Percentiles rank a stretch among this genome's conserved stretches.
These are phyloP conservation scores for Lophochroa leadbeateri DNA, from an alignment of 2,113 vertebrate species.

Conservation along the genomic window DNA sequence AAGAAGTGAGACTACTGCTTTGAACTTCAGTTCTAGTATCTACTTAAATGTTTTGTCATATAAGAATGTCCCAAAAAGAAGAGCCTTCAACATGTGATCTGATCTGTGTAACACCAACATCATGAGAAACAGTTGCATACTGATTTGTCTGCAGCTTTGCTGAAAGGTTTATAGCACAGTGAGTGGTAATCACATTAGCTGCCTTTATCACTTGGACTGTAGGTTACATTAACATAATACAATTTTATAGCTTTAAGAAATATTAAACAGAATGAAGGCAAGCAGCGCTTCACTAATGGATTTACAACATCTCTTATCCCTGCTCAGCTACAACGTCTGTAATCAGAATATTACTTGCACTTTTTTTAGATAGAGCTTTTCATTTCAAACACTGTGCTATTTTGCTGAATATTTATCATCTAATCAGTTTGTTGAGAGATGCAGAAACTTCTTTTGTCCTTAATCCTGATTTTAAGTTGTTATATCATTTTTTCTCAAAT, in stretches of 20 bases:
- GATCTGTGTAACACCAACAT: slow-evolving; percentile 22
- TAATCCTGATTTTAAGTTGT: not conserved
- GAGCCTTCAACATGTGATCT: not conserved
- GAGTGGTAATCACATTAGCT: slow-evolving; percentile 66
- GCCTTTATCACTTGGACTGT: slow-evolving; percentile 60
- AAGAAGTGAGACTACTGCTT: not conserved
- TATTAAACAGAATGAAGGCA: slow-evolving; percentile 69
- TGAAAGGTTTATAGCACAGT: slow-evolving; percentile 61
- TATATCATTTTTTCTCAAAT: not conserved
- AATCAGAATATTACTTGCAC: slow-evolving; percentile 47
- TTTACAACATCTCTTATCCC: slow-evolving; percentile 65
- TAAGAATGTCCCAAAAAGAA: not conserved
- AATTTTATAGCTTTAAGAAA: slow-evolving; percentile 73
- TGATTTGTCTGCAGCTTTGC: slow-evolving; percentile 33
- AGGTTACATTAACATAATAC: slow-evolving; percentile 69
- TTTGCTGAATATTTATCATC: slow-evolving; percentile 4
- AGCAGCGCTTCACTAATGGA: slow-evolving; percentile 59
- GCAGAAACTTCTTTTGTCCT: not conserved
- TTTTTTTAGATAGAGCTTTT: slow-evolving; percentile 40
- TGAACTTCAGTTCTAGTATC: not conserved
- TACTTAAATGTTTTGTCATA: not conserved
- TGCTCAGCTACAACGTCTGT: slow-evolving; percentile 7
- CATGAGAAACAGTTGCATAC: slow-evolving; percentile 26
- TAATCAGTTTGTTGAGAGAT: not conserved
- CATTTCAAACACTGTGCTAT: slow-evolving; percentile 12